Conservation (phyloP, 2,797 vertebrate species). For the Telmatherina bonti region DNA sequence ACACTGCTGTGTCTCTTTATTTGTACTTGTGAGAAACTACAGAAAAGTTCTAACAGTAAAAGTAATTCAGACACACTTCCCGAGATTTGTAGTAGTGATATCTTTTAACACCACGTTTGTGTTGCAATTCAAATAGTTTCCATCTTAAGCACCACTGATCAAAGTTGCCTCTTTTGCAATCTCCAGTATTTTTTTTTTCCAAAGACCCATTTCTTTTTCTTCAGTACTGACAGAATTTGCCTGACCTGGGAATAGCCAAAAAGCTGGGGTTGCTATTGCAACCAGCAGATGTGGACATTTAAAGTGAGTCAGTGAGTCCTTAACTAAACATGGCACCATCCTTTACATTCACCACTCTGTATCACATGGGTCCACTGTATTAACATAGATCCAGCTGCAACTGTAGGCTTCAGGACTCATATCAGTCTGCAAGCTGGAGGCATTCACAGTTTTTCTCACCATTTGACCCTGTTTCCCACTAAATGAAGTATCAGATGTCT, state of each 20-base stretch:
- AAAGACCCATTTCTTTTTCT: slow-evolving; percentile 31
- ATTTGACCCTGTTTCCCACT: slow-evolving; percentile 57
- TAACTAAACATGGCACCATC: slow-evolving; percentile 68
- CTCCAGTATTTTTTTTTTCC: slow-evolving; percentile 29
- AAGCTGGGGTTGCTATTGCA: slow-evolving; percentile 77
- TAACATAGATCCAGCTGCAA: slow-evolving; percentile 24
- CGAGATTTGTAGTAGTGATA: slow-evolving; percentile 39
- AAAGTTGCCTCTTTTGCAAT: slow-evolving; percentile 53
- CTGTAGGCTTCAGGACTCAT: slow-evolving; percentile 23
- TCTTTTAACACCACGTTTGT: slow-evolving; percentile 34
- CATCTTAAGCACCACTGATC: slow-evolving; percentile 48
- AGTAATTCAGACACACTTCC: slow-evolving; percentile 20
- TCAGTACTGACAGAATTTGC: slow-evolving; percentile 73
- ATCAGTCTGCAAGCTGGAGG: neutral
- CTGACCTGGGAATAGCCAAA: slow-evolving; percentile 75
- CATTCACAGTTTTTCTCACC: slow-evolving; percentile 29
- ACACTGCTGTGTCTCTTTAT: slow-evolving; percentile 30
- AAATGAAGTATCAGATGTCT: slow-evolving; percentile 68
- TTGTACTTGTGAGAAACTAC: slow-evolving; percentile 35
- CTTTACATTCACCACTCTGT: slow-evolving; percentile 48
- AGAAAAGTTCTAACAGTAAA: slow-evolving; percentile 14
- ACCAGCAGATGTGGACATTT: slow-evolving; percentile 81
- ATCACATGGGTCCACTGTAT: slow-evolving; percentile 33
- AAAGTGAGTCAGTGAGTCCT: slow-evolving; percentile 66
- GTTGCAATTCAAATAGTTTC: slow-evolving; percentile 48